Evolutionary conservation across 1,140 invertebrate genomes (phyloP).

Genomic region (Pogonognathellus flavescens): DNA sequence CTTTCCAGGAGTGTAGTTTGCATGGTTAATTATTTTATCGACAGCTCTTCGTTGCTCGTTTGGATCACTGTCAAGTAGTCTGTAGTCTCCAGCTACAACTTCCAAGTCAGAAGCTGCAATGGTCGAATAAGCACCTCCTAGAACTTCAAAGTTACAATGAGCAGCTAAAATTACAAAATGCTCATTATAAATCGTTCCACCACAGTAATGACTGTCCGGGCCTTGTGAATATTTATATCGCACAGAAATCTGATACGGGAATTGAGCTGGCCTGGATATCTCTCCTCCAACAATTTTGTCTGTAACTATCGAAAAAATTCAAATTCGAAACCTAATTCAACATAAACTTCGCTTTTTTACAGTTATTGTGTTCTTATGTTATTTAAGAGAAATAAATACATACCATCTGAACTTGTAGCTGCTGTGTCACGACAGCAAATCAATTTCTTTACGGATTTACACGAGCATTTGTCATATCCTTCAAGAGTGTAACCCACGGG

Average conservation of each 20-base stretch:
- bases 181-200: background rate
- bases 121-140: background rate
- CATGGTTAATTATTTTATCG: slow-evolving; percentile 13
- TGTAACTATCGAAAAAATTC: background rate
- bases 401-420: background rate
- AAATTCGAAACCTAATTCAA: no score
- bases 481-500: background rate
- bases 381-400: no score
- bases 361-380: no score
- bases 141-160: background rate
- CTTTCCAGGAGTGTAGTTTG: slow-evolving; percentile 5
- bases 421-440: background rate
- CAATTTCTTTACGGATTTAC: background rate
- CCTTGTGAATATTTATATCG: background rate
- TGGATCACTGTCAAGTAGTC: background rate
- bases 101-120: background rate
- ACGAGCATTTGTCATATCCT: slow-evolving; percentile 1
- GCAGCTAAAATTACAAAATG: background rate
- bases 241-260: slow-evolving; percentile 25
- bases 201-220: slow-evolving; percentile 12
- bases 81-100: slow-evolving; percentile 50
- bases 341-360: no score
- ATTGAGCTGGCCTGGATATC: background rate
- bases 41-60: slow-evolving; percentile 46
- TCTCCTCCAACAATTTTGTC: slow-evolving; percentile 21